Conservation (phyloP, 2,888 invertebrate species). For the Eurois occulta region DNA sequence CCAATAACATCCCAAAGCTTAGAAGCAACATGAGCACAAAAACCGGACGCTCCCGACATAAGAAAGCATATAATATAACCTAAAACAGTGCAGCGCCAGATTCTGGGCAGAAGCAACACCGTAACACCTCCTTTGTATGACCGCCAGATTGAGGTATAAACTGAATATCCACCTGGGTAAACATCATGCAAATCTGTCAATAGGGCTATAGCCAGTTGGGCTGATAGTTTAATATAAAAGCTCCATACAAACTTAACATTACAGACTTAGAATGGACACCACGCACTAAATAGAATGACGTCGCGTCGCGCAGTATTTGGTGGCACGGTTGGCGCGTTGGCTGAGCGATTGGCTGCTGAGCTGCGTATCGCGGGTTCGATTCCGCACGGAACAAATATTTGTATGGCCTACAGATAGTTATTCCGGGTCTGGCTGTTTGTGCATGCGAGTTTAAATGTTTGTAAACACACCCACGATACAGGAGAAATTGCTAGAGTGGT, state of each 20-base stretch:
- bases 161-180: slow-evolving; percentile 67
- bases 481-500: too few relatives aligned
- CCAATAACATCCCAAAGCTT: slow-evolving; percentile 16
- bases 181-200: slow-evolving; percentile 52
- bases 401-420: too few relatives aligned
- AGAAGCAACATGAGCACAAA: slow-evolving; percentile 24
- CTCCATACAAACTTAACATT: background rate
- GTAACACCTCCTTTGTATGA: slow-evolving; percentile 57
- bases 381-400: too few relatives aligned
- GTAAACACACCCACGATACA: too few relatives aligned
- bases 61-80: slow-evolving; percentile 63
- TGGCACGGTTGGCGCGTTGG: background rate
- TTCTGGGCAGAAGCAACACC: slow-evolving; percentile 65
- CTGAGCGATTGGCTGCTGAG: background rate
- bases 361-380: background rate
- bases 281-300: background rate
- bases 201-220: background rate
- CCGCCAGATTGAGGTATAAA: slow-evolving; percentile 63
- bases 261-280: background rate
- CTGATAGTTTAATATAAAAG: background rate
- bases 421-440: too few relatives aligned
- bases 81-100: slow-evolving; percentile 68
- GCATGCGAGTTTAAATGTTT: too few relatives aligned
- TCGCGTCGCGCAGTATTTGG: too few relatives aligned
- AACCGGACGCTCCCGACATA: slow-evolving; percentile 47